phyloP scores from a whole-genome alignment of 37 sponge, comb jelly and placozoan species.

The Ephydatia muelleri region DNA sequence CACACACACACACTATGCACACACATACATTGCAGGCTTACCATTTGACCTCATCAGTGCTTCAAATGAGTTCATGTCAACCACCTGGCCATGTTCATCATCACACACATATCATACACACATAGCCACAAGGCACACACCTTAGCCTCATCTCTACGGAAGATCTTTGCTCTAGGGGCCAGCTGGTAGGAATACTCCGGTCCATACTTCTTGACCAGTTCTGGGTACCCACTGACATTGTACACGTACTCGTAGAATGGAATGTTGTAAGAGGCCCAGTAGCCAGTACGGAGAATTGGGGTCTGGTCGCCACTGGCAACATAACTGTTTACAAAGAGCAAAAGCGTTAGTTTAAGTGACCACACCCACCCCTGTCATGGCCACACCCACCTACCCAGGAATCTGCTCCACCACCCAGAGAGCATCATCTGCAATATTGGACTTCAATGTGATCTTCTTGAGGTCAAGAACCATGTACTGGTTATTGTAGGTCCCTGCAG shows the following conservation, averaged over 20 bases:
- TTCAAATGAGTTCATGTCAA: constrained; percentile 39
- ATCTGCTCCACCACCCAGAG: constrained; percentile 74
- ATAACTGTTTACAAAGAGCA: constrained; percentile 2
- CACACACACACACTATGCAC: too few relatives aligned
- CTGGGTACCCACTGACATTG: constrained; percentile 47
- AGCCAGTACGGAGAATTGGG: constrained; percentile 54
- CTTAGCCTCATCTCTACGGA: constrained; percentile 64
- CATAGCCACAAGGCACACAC: constrained; percentile 36
- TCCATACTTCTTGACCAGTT: constrained; percentile 31
- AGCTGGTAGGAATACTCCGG: constrained; percentile 32
- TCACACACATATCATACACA: neutral
- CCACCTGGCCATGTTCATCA: too few relatives aligned
- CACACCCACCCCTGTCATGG: too few relatives aligned
- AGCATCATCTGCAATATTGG: constrained; percentile 39
- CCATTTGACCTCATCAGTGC: constrained; percentile 61
- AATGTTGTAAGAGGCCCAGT: constrained; percentile 79
- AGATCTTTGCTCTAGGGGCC: constrained; percentile 70
- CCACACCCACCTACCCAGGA: constrained; percentile 58
- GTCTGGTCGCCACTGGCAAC: constrained; percentile 62
- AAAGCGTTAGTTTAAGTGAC: neutral
- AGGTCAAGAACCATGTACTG: constrained; percentile 79
- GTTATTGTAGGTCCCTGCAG: constrained; percentile 77
- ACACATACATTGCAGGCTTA: constrained; percentile 4
- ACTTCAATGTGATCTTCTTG: constrained; percentile 49
- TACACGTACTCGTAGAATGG: constrained; percentile 71